Evolutionary conservation across 2,888 invertebrate genomes (phyloP).

Genomic region (Nycteola revayana): DNA sequence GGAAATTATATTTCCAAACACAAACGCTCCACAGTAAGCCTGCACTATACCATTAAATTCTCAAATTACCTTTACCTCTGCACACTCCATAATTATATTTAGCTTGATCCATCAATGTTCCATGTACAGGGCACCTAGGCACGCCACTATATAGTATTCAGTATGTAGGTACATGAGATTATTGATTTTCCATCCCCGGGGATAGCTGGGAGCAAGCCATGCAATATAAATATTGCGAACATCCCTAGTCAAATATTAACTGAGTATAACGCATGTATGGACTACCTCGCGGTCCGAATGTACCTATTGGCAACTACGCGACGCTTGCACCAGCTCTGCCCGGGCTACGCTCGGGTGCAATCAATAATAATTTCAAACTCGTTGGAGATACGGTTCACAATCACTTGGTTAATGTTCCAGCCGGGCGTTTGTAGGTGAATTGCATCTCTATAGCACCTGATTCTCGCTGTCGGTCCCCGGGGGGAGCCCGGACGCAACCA

Average conservation of each 20-base stretch:
- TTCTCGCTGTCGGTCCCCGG: conserved; percentile 36
- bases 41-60: background rate
- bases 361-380: conserved; percentile 27
- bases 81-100: conserved; percentile 1
- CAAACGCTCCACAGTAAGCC: background rate
- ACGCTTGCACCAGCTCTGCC: conserved; percentile 44
- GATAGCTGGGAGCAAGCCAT: conserved; percentile 39
- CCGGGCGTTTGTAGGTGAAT: conserved; percentile 40
- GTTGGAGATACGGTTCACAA: conserved; percentile 33
- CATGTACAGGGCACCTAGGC: conserved; percentile 19
- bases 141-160: conserved; percentile 13
- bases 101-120: conserved; percentile 8
- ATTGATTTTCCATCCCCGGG: conserved; percentile 46
- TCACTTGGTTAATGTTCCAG: conserved; percentile 28
- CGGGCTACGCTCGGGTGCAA: conserved; percentile 26
- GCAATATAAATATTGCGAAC: conserved; percentile 51
- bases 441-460: conserved; percentile 53
- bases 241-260: conserved; percentile 60
- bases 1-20: background rate
- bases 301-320: conserved; percentile 57
- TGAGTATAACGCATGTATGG: conserved; percentile 52
- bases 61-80: background rate
- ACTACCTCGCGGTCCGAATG: conserved; percentile 44
- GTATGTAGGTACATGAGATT: conserved; percentile 33
- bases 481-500: conserved; percentile 35